Evolutionary conservation across 2,797 vertebrate genomes (phyloP), one percentile per base, ranked within the genome.

Genomic region (Glossophaga mutica): DNA sequence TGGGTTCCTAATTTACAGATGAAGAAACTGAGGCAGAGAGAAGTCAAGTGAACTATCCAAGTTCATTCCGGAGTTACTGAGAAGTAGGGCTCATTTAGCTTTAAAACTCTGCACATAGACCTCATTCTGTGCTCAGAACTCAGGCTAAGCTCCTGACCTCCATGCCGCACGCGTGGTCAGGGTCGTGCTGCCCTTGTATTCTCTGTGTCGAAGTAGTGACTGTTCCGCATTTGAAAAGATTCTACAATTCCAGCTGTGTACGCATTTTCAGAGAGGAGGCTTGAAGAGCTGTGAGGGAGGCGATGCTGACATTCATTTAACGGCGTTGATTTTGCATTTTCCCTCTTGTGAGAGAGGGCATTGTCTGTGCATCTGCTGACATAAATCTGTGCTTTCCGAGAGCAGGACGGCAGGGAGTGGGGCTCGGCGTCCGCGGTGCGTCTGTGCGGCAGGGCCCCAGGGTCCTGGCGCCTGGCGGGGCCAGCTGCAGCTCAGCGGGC

Each of bases 401-500:
- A 34, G 4, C 9, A 1, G 1, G 24, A 34, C 24, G 18, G 70
- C 22, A 42, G 71, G 87, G 57, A 65, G 76, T 21, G 39, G 68
- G 5, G 19, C 62, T 55, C 57, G 81, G 91, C 83, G n/a, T 16
- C 3, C 32, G 37, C 18, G 29, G 32, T 57, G 83, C 94, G 62
- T 85, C 32, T 92, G 70, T 81, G 65, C n/a, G 48, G 79, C 26
- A 1, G 0, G 19, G 46, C 78, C 42, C 39, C 52, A 3, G 9
- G 32, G 78, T 32, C 48, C 57, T 18, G 2, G 46, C 55, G 32
- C 42, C 85, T 9, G 1, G 34, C 44, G n/a, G 3, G 74, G 39
- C 77, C 94, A 96, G 82, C 93, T 96, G 94, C 74, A 94, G 26
- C 77, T 74, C n/a, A 2, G 70, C 78, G 48, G 68, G 59, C 32